A percentile compares a stretch with the other conserved stretches of the same genome.
Conservation (phyloP, 2,113 vertebrate genomes). For the Lepisosteus oculatus region DNA sequence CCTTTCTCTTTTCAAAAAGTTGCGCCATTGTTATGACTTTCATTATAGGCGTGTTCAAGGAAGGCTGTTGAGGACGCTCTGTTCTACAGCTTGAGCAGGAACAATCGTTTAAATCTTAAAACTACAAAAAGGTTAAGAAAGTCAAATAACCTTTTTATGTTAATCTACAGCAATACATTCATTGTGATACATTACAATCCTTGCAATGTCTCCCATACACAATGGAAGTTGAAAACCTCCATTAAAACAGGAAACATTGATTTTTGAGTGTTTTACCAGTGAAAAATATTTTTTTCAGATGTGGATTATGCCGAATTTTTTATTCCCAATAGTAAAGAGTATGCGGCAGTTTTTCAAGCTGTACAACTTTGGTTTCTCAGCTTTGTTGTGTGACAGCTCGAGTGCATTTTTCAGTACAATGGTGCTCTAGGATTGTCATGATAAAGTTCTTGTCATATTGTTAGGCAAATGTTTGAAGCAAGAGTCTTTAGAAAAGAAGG, state of each 20-base stretch:
- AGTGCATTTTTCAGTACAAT: too few species aligned
- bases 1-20: not conserved
- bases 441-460: too few species aligned
- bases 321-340: too few species aligned
- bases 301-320: too few species aligned
- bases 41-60: conserved; percentile 3
- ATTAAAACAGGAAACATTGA: not conserved
- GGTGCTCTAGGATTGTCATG: too few species aligned
- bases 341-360: too few species aligned
- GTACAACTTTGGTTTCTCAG: too few species aligned
- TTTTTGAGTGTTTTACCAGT: not conserved
- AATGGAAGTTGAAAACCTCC: not conserved
- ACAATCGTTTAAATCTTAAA: conserved; percentile 1
- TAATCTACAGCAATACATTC: not conserved
- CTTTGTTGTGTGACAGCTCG: too few species aligned
- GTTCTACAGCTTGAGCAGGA: not conserved
- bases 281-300: too few species aligned
- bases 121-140: conserved; percentile 1
- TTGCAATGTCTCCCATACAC: not conserved
- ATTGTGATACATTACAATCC: not conserved
- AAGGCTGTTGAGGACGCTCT: not conserved
- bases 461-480: not conserved
- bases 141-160: conserved; percentile 8
- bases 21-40: not conserved
- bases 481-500: not conserved